phyloP scores from a whole-genome alignment of 1,140 invertebrate genomes.

The Adelges cooleyi region DNA sequence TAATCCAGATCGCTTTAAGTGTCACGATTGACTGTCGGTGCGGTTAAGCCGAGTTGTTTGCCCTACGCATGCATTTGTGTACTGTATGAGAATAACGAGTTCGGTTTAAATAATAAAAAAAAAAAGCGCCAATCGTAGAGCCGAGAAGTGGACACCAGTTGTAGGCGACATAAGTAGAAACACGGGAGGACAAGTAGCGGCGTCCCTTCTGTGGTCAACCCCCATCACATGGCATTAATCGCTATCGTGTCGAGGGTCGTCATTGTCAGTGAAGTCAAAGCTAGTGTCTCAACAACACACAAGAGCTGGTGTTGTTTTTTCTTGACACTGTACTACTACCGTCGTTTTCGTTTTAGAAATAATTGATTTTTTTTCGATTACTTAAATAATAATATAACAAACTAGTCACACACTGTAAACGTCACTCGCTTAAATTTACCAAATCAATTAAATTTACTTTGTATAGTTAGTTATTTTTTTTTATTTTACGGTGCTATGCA shows the following conservation, averaged over 20 bases:
- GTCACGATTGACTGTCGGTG: no score
- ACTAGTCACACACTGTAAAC: no score
- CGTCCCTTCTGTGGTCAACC: constrained; percentile 25
- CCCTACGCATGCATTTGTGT: not conserved
- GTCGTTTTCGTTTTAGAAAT: no score
- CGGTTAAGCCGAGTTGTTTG: no score
- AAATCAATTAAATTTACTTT: no score
- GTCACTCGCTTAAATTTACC: no score
- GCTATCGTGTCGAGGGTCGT: constrained; percentile 25
- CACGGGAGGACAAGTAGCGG: constrained; percentile 23
- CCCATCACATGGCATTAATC: constrained; percentile 25
- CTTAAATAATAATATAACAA: no score
- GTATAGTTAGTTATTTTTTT: no score
- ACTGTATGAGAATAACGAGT: not conserved
- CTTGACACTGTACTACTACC: not conserved
- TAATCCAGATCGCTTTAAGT: no score
- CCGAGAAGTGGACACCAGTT: constrained; percentile 17
- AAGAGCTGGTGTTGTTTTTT: not conserved
- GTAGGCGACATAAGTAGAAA: constrained; percentile 14
- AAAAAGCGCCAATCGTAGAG: constrained; percentile 6
- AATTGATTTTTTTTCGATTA: no score
- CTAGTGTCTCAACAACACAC: constrained; percentile 12
- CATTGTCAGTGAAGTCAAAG: constrained; percentile 1
- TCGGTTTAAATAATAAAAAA: not conserved
- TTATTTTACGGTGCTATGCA: no score